phyloP scores from a whole-genome alignment of 2,113 vertebrate genomes.

The Phasianus colchicus region DNA sequence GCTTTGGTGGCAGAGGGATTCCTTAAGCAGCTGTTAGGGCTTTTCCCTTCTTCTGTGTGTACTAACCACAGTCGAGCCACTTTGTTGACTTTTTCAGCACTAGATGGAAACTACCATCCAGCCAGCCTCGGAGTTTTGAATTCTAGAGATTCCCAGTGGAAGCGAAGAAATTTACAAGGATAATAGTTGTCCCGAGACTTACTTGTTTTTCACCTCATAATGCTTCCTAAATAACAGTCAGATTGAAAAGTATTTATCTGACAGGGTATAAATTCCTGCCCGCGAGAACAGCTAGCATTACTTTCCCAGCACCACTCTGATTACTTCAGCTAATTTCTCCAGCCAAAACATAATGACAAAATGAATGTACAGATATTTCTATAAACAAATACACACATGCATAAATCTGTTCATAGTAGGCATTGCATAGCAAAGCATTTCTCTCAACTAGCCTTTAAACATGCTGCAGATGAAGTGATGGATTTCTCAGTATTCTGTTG shows the following conservation, averaged over 20 bases:
- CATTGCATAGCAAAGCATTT: neutral
- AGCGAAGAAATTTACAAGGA: neutral
- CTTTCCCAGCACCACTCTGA: neutral
- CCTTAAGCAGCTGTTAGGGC: neutral
- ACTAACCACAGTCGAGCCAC: neutral
- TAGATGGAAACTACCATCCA: neutral
- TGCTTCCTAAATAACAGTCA: constrained; percentile 16
- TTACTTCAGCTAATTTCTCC: neutral
- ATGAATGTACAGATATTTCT: neutral
- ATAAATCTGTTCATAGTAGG: neutral
- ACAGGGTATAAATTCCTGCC: neutral
- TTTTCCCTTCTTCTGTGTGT: neutral
- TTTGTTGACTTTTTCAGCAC: neutral
- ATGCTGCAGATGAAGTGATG: neutral
- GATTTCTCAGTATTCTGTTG: constrained; percentile 13
- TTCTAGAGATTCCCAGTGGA: neutral
- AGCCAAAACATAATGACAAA: neutral
- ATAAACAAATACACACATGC: neutral
- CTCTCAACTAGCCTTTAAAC: constrained; percentile 16
- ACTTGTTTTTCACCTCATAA: neutral
- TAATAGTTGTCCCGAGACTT: neutral
- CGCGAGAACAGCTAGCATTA: neutral
- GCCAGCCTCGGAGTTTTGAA: neutral
- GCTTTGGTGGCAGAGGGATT: neutral
- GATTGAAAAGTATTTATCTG: neutral